phyloP scores from a whole-genome alignment of 2,113 vertebrate genomes.

The Etia nguti region DNA sequence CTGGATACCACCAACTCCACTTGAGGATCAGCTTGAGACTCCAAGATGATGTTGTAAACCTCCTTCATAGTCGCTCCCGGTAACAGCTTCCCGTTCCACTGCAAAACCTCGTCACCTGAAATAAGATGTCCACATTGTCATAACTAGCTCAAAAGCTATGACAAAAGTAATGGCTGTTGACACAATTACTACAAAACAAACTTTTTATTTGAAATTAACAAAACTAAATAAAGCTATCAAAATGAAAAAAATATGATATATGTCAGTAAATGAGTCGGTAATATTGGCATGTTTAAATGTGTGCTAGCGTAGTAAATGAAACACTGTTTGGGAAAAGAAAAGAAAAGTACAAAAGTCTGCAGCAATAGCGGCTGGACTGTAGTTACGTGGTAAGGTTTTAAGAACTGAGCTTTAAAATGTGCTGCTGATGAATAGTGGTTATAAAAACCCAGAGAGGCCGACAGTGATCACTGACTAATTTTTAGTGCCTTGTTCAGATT shows the following conservation, averaged over 20 bases:
- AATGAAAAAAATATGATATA: neutral
- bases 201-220: neutral
- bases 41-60: conserved; percentile 99
- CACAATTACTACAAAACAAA: neutral
- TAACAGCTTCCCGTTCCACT: conserved; percentile 97
- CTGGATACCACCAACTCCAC: conserved; percentile 99
- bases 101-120: conserved; percentile 96
- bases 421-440: neutral
- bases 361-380: too few species aligned
- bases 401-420: neutral
- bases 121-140: neutral
- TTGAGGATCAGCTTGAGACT: conserved; percentile 97
- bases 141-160: neutral
- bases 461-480: neutral
- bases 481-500: neutral
- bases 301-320: neutral
- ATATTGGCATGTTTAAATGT: neutral
- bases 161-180: neutral
- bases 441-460: neutral
- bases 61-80: conserved; percentile 98
- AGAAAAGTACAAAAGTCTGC: neutral
- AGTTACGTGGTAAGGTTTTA: neutral
- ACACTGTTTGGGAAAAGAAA: neutral
- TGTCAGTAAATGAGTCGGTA: neutral
- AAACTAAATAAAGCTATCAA: neutral